These are phyloP conservation scores for Monochamus saltuarius DNA, from an alignment of 1,140 invertebrate species.

Conservation along the genomic window DNA sequence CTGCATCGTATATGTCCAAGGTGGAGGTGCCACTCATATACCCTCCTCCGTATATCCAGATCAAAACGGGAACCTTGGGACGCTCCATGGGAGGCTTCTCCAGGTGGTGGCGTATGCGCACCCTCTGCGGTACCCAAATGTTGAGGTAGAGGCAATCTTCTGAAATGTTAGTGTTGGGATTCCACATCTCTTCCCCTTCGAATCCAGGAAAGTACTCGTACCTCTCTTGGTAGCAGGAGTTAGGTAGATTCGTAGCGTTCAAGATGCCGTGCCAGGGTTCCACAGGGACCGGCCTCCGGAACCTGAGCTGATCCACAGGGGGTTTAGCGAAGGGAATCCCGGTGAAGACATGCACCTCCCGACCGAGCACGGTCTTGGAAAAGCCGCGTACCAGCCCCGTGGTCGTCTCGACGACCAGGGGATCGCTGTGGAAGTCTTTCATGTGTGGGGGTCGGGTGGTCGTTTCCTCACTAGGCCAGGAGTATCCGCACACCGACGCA, in stretches of 20 bases:
- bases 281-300: slow-evolving; percentile 80
- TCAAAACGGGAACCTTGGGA: slow-evolving; percentile 73
- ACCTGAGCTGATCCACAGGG: slow-evolving; percentile 82
- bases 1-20: slow-evolving; percentile 85
- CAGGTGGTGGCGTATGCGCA: slow-evolving; percentile 66
- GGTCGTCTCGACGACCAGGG: slow-evolving; percentile 75
- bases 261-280: slow-evolving; percentile 83
- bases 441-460: slow-evolving; percentile 55
- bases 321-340: slow-evolving; percentile 95
- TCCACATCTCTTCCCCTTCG: slow-evolving; percentile 94
- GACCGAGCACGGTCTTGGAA: slow-evolving; percentile 71
- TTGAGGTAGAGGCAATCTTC: slow-evolving; percentile 94
- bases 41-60: slow-evolving; percentile 93
- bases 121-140: slow-evolving; percentile 83
- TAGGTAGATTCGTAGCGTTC: slow-evolving; percentile 75
- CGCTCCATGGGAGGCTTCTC: slow-evolving; percentile 57
- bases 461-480: slow-evolving; percentile 51
- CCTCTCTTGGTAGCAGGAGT: slow-evolving; percentile 82
- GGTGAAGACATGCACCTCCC: slow-evolving; percentile 86
- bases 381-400: slow-evolving; percentile 77
- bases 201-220: slow-evolving; percentile 88
- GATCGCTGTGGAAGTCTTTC: slow-evolving; percentile 65
- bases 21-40: slow-evolving; percentile 90
- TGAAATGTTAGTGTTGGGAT: slow-evolving; percentile 87
- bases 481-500: slow-evolving; percentile 40